These are phyloP conservation scores for Eurosta solidaginis DNA, from an alignment of 1,140 invertebrate genomes.

Conservation along the genomic window DNA sequence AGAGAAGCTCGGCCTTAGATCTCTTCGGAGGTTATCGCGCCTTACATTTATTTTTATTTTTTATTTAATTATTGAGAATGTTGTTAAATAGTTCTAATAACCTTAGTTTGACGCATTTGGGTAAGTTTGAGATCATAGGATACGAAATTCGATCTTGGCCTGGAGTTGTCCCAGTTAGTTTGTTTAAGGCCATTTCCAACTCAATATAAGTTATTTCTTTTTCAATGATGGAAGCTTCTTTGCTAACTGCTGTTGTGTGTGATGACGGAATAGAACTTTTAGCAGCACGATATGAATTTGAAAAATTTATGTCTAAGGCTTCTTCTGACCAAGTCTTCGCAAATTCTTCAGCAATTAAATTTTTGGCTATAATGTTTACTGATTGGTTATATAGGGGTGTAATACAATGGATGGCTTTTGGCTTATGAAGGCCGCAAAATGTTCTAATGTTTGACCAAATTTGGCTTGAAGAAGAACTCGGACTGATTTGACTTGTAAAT, in stretches of 20 bases:
- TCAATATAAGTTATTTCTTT: constrained; percentile 20
- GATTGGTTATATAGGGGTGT: not conserved
- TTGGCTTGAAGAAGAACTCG: not conserved
- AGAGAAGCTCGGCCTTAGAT: no score
- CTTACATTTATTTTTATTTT: no score
- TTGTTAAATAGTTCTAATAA: constrained; percentile 34
- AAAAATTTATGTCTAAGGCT: constrained; percentile 8
- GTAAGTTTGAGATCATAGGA: constrained; percentile 32
- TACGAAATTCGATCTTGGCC: constrained; percentile 34
- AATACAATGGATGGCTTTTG: constrained; percentile 15
- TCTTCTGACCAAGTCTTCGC: not conserved
- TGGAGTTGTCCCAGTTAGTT: constrained; percentile 35
- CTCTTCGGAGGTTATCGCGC: no score
- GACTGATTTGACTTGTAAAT: constrained; percentile 9
- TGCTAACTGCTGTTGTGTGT: not conserved
- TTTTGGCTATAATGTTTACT: not conserved
- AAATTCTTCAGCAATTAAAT: constrained; percentile 9
- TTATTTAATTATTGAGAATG: no score
- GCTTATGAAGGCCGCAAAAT: constrained; percentile 26
- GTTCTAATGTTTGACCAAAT: constrained; percentile 28
- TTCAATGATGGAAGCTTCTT: constrained; percentile 21
- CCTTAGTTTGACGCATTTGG: constrained; percentile 28
- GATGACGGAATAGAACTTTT: not conserved
- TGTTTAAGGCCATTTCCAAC: constrained; percentile 35
- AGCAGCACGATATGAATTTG: not conserved